These are phyloP conservation scores for Ceriagrion tenellum DNA, from an alignment of 2,888 invertebrate genomes.

Conservation along the genomic window DNA sequence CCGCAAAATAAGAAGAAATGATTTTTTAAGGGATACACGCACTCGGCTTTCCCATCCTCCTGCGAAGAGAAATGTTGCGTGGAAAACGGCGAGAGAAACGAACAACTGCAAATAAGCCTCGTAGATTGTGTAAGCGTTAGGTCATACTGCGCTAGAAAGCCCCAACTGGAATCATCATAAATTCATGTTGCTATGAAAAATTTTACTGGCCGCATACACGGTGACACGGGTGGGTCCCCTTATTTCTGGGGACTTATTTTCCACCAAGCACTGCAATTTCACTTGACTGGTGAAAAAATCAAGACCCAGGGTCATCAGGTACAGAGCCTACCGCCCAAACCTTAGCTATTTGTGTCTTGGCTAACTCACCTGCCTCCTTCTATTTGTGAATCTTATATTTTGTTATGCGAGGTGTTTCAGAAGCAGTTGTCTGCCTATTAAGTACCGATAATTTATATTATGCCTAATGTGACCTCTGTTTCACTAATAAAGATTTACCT, in stretches of 20 bases:
- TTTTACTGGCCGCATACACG: background rate
- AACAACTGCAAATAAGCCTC: background rate
- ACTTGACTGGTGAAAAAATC: background rate
- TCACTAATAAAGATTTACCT: too few relatives aligned
- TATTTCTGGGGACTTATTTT: background rate
- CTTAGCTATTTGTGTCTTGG: too few relatives aligned
- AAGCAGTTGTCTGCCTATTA: too few relatives aligned
- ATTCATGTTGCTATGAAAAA: background rate
- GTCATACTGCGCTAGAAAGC: background rate
- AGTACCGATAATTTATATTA: too few relatives aligned
- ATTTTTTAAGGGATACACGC: background rate
- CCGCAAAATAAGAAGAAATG: background rate
- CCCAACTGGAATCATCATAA: background rate
- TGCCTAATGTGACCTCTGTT: too few relatives aligned
- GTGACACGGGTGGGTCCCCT: background rate
- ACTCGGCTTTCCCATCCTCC: background rate
- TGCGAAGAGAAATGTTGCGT: background rate
- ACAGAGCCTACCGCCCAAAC: too few relatives aligned
- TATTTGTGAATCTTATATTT: too few relatives aligned
- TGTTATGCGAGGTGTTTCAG: too few relatives aligned
- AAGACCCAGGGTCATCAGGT: background rate
- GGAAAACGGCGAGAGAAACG: background rate
- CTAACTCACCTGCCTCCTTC: too few relatives aligned
- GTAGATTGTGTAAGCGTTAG: background rate
- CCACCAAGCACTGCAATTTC: background rate